A percentile compares a stretch with the other conserved stretches of the same genome.
Evolutionary conservation across 2,797 vertebrate genomes (phyloP).

Genomic region (Sphenopsis melanotis): DNA sequence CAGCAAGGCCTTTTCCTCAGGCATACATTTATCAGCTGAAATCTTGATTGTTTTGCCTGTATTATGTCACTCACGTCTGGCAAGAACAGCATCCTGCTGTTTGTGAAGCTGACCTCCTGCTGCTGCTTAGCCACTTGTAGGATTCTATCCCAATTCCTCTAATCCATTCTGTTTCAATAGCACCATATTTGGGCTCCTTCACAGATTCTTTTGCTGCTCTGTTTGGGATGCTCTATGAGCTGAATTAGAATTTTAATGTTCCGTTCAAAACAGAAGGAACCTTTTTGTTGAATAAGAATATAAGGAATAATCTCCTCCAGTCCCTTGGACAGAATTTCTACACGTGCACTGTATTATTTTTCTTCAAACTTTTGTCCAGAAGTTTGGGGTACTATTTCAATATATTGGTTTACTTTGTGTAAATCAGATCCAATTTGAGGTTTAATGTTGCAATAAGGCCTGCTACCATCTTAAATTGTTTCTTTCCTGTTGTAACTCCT

Average conservation of each 20-base stretch:
- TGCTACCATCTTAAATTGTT: slow-evolving; percentile 17
- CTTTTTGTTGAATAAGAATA: slow-evolving; percentile 16
- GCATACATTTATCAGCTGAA: slow-evolving; percentile 21
- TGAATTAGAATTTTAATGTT: slow-evolving; percentile 40
- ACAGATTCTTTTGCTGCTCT: slow-evolving; percentile 29
- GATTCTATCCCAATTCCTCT: slow-evolving; percentile 56
- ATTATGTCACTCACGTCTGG: slow-evolving; percentile 64
- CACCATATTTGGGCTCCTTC: slow-evolving; percentile 52
- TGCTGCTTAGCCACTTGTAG: slow-evolving; percentile 61
- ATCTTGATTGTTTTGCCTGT: slow-evolving; percentile 50
- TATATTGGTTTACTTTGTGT: slow-evolving; percentile 14
- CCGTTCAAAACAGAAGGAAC: slow-evolving; percentile 5
- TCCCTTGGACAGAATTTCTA: neutral
- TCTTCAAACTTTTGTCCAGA: neutral
- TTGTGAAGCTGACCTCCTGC: slow-evolving; percentile 61
- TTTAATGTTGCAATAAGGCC: slow-evolving; percentile 24
- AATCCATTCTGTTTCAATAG: slow-evolving; percentile 51
- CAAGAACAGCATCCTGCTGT: slow-evolving; percentile 59
- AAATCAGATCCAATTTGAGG: slow-evolving; percentile 15
- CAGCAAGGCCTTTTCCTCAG: neutral
- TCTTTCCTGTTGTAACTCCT: slow-evolving; percentile 22
- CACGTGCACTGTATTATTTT: neutral
- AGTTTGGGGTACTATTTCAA: neutral
- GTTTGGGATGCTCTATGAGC: slow-evolving; percentile 23
- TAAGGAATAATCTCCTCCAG: neutral